phyloP scores from a whole-genome alignment of 1,140 invertebrate genomes.

The Lucilia cuprina region DNA sequence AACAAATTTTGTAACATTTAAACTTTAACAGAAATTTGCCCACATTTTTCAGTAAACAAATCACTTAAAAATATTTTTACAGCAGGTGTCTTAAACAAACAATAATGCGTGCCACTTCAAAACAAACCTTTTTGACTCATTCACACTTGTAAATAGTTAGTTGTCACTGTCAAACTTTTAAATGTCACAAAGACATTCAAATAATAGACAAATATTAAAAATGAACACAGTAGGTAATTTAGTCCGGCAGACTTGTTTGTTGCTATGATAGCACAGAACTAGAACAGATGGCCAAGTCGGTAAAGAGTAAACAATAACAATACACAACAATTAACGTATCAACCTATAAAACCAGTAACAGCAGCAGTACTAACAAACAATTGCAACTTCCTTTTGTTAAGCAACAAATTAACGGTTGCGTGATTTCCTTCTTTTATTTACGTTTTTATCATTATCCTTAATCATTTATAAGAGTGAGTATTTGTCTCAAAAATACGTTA shows the following conservation, averaged over 20 bases:
- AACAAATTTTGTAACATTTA: no score
- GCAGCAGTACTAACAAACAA: neutral
- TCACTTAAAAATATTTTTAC: neutral
- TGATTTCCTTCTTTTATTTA: neutral
- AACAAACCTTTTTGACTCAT: conserved; percentile 30
- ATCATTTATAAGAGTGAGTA: neutral
- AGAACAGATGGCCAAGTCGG: conserved; percentile 23
- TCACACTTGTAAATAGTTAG: neutral
- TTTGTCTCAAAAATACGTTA: conserved; percentile 18
- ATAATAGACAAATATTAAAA: neutral
- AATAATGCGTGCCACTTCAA: conserved; percentile 12
- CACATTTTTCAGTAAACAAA: no score
- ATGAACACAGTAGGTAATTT: neutral
- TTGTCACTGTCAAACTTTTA: neutral
- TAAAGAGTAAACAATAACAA: conserved; percentile 18
- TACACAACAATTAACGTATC: conserved; percentile 18
- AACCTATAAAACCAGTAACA: neutral
- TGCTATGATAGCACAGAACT: neutral
- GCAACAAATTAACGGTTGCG: conserved; percentile 32
- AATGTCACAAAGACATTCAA: neutral
- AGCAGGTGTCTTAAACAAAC: conserved; percentile 26
- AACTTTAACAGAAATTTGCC: no score
- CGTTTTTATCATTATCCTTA: neutral
- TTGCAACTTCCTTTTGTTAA: conserved; percentile 28
- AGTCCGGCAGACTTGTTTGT: neutral